Percentiles rank a stretch among this genome's conserved stretches.
These are phyloP conservation scores for Babylonia areolata DNA, from an alignment of 1,140 invertebrate species.

Conservation along the genomic window DNA sequence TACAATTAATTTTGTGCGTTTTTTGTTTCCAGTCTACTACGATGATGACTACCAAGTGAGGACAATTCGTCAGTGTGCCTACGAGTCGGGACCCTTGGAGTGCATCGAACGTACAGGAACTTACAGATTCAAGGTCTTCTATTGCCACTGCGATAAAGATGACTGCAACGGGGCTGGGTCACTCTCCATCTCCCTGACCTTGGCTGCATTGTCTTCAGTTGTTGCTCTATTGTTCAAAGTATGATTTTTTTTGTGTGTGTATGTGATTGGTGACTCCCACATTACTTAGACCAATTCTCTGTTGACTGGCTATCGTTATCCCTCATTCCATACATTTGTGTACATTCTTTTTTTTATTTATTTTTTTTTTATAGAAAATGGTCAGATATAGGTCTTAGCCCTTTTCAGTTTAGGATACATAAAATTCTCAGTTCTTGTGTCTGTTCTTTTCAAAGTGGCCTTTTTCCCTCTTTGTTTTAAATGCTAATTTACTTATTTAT, in stretches of 20 bases:
- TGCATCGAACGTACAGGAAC: slow-evolving; percentile 35
- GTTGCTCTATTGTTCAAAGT: slow-evolving; percentile 7
- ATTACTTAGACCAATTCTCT: no score
- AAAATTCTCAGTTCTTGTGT: no score
- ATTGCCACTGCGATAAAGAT: slow-evolving; percentile 34
- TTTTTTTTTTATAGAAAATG: no score
- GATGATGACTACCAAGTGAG: slow-evolving; percentile 29
- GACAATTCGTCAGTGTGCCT: slow-evolving; percentile 34
- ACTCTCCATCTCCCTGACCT: slow-evolving; percentile 4
- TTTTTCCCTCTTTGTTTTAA: no score
- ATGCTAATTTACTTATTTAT: no score
- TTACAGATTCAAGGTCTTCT: slow-evolving; percentile 32
- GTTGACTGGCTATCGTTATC: no score
- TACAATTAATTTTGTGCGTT: neutral
- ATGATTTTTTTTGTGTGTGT: slow-evolving; percentile 11
- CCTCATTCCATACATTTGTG: no score
- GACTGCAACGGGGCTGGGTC: slow-evolving; percentile 28
- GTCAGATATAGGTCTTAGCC: no score
- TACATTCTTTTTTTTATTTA: no score
- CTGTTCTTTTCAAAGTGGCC: no score
- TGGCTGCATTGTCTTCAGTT: neutral
- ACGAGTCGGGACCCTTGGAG: neutral
- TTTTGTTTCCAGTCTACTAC: slow-evolving; percentile 28
- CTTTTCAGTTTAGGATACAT: no score
- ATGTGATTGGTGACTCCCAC: no score